Base-by-base conservation (phyloP, 1,140 invertebrate genomes). In the Choristoneura fumiferana region DNA sequence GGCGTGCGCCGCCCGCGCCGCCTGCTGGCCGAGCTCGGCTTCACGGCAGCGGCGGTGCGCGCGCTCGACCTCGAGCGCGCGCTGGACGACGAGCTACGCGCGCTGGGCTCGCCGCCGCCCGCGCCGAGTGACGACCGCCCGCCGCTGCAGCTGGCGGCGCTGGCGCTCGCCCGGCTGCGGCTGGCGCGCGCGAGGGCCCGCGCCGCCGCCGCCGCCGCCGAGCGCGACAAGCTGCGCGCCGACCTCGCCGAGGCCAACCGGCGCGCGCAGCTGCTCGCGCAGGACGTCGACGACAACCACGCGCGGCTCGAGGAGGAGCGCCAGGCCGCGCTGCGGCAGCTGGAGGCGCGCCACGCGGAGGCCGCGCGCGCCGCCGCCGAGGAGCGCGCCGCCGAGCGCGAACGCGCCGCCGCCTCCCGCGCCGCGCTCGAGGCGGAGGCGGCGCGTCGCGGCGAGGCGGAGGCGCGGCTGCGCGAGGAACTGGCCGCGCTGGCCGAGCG, bases 251-350 rank as follows among this genome's bases (percentile, higher is more conserved):
- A 97, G 68, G 96, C 96, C 0, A 97, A 97, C 69, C 91, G 94
- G 29, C 89, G 96, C 60, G 95, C 95, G 0, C 91, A 92, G 5
- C 69, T 96, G 34, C 82, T 98, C 14, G 96, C 96, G 1, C 94
- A 95, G 59, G 97, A 98, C 84, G 94, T 97, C 0, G 97, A 98
- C 78, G 97, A 98, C 54, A 94, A 95, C 69, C 96, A 98, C 80
- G 90, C 92, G 0, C 91, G 93, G 37, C 91, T 97, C 67, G 96
- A 98, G 82, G 92, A 92, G 59, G 92, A 92, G 18, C 89, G 93
- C 52, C 91, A 94, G 72, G 91, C 92, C 36, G 92, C 94, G 55
- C 87, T 94, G 36, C 94, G 93, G 45, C 89, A 93, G 52, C 76
- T 96, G 1, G 96, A 97, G 71, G 91, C 93, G 38, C 92, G 94